These are phyloP conservation scores for Hydrotaea cyrtoneurina DNA, from an alignment of 2,888 invertebrate species.

Conservation along the genomic window DNA sequence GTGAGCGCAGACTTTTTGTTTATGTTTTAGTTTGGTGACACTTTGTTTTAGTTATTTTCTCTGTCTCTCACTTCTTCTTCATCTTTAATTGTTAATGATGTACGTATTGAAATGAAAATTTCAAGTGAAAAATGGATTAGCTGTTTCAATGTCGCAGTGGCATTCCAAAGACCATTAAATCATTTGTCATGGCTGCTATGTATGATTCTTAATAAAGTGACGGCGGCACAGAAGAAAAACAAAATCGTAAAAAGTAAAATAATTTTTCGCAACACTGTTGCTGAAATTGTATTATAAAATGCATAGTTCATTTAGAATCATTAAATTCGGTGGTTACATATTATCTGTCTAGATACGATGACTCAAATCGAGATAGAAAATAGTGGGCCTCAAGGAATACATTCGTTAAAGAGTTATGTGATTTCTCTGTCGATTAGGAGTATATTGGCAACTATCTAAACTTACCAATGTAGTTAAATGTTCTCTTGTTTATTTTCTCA, in stretches of 20 bases:
- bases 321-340: background rate
- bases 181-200: background rate
- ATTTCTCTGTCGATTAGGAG: too few relatives aligned
- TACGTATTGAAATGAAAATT: conserved; percentile 3
- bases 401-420: too few relatives aligned
- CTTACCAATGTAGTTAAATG: too few relatives aligned
- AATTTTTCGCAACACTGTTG: background rate
- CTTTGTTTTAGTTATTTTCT: background rate
- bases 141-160: background rate
- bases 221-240: background rate
- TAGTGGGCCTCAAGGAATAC: background rate
- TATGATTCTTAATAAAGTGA: background rate
- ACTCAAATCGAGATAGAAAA: background rate
- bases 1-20: background rate
- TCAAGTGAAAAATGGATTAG: background rate
- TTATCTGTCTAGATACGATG: background rate
- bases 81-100: background rate
- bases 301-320: background rate
- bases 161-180: conserved; percentile 7
- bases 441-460: too few relatives aligned
- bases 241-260: background rate
- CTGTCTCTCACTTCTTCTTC: too few relatives aligned
- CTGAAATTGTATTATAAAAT: background rate
- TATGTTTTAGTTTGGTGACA: background rate
- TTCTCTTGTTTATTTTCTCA: too few relatives aligned